phyloP scores from a whole-genome alignment of 1,140 invertebrate species.

The Aphelinus atriplicis region DNA sequence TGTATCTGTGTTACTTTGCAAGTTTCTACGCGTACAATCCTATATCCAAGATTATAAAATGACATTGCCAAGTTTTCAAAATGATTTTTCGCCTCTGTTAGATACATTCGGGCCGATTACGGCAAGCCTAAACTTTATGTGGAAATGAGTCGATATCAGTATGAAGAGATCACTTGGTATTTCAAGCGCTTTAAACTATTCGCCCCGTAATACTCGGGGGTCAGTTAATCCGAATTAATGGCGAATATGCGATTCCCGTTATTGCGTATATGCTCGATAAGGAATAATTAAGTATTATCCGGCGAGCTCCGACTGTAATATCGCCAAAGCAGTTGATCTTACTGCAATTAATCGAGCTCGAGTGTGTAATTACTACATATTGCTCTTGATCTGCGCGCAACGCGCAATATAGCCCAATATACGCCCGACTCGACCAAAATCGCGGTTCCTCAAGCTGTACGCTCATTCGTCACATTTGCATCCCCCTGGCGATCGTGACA shows the following conservation, averaged over 20 bases:
- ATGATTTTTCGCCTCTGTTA: too few relatives aligned
- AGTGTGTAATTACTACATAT: slow-evolving; percentile 9
- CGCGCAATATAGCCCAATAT: neutral
- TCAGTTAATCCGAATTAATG: slow-evolving; percentile 27
- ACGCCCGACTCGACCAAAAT: too few relatives aligned
- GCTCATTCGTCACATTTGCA: too few relatives aligned
- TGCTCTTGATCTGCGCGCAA: neutral
- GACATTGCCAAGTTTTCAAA: too few relatives aligned
- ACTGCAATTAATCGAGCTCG: slow-evolving; percentile 13
- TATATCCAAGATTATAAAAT: too few relatives aligned
- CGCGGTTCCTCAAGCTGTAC: too few relatives aligned
- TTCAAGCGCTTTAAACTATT: slow-evolving; percentile 10
- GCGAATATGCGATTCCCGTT: slow-evolving; percentile 28
- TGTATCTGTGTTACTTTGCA: too few relatives aligned
- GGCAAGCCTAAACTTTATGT: too few relatives aligned
- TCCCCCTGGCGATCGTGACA: too few relatives aligned
- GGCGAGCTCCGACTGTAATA: neutral
- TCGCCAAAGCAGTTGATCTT: slow-evolving; percentile 19
- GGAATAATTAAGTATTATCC: slow-evolving; percentile 38
- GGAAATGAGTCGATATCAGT: slow-evolving; percentile 5
- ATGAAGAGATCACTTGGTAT: slow-evolving; percentile 4
- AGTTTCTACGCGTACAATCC: too few relatives aligned
- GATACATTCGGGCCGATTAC: too few relatives aligned
- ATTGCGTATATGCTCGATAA: slow-evolving; percentile 27
- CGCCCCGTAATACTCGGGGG: slow-evolving; percentile 14